Evolutionary conservation across 2,797 vertebrate species (phyloP), one percentile per base, ranked within the genome.

Genomic region (Lophotriccus pileatus): DNA sequence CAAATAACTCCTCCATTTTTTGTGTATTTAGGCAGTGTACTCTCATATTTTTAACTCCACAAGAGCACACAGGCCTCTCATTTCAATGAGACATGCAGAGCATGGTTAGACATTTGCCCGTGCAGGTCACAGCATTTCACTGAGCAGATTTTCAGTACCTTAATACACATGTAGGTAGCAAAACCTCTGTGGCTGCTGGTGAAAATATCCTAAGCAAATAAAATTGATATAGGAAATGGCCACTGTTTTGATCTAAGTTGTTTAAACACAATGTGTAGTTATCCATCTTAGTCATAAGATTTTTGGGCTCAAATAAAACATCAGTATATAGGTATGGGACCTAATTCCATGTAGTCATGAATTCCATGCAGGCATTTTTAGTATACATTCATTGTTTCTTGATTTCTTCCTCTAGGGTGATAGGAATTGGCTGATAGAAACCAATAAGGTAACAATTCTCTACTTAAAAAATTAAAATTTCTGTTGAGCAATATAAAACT

Each of bases 91-190:
- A 46, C 3, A 4, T 9, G 24, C 28, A 37, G 52, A 50, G 20
- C 28, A 20, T 28, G 5, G 7, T 36, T 82, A n/a, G 50, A 36
- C 2, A 1, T 50, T 52, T 69, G 19, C 49, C 14, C 23, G 53
- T 5, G 27, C 8, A 32, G 39, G 36, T 39, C 23, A 28, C 19
- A 27, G 52, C 15, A 25, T 53, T 78, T 62, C n/a, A 21, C 10
- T 49, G 58, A 85, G 27, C 28, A 70, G 56, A 20, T 58, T 36
- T 55, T 25, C 22, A 12, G 2, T 18, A 17, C 20, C 12, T 82
- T 55, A 18, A 10, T 62, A 28, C 0, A 0, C 25, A 8, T 1
- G 0, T 25, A 7, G 41, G 19, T 25, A 36, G 6, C 10, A 60
- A 76, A 90, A 85, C 1, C 3, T 76, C 19, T 82, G 20, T 73